These are phyloP conservation scores for Lepus townsendii DNA, from an alignment of 2,797 vertebrate species.

Conservation along the genomic window DNA sequence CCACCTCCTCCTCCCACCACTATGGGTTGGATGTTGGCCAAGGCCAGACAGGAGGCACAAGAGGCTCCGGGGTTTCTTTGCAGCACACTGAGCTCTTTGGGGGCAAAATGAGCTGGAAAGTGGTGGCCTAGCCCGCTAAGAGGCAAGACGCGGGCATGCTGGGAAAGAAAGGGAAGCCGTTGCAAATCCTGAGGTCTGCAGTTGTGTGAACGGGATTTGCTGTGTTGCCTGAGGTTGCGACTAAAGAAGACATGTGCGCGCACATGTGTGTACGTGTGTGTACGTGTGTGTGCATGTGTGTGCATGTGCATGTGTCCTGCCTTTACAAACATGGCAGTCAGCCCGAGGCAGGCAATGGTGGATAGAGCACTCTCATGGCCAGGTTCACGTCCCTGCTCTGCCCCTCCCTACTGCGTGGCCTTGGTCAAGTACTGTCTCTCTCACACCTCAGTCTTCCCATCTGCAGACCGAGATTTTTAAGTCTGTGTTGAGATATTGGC, in stretches of 20 bases:
- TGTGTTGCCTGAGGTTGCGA: background rate
- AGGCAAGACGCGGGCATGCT: background rate
- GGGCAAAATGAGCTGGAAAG: background rate
- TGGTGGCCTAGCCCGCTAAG: accelerated
- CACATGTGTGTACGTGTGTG: background rate
- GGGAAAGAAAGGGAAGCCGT: background rate
- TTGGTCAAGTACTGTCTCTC: background rate
- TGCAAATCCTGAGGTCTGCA: background rate
- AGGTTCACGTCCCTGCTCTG: background rate
- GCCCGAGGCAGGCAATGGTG: background rate
- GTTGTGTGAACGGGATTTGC: background rate
- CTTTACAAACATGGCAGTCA: background rate
- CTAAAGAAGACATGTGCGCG: background rate
- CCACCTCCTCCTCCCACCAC: too few relatives aligned
- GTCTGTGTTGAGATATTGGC: background rate
- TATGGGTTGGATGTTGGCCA: too few relatives aligned
- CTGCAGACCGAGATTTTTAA: background rate
- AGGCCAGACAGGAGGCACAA: too few relatives aligned
- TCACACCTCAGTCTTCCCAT: background rate
- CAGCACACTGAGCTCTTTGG: background rate
- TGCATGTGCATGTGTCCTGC: background rate
- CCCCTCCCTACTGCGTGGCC: background rate
- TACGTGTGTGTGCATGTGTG: background rate
- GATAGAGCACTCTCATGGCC: too few relatives aligned
- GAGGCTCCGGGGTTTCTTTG: too few relatives aligned